These are phyloP conservation scores for Ophiothrix spiculata DNA, from an alignment of 35 echinoderm and acorn worm genomes.

Conservation along the genomic window DNA sequence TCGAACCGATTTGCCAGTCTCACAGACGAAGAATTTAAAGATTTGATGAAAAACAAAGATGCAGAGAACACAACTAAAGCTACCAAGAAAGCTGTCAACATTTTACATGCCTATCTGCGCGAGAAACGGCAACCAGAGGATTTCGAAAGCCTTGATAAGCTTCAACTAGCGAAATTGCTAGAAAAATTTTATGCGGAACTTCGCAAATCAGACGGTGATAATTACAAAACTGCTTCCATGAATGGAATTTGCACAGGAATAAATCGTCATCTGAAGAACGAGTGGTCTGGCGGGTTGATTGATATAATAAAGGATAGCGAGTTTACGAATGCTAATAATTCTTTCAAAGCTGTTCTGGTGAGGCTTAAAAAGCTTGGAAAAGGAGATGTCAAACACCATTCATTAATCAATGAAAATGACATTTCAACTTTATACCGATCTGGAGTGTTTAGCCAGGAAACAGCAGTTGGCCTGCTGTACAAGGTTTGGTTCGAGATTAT, in stretches of 20 bases:
- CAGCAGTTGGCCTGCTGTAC: neutral
- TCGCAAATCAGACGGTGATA: neutral
- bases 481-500: neutral
- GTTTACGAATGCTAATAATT: neutral
- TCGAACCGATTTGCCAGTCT: neutral
- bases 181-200: neutral
- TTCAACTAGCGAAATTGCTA: neutral
- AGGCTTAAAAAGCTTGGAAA: neutral
- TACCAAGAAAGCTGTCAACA: neutral
- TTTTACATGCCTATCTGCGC: neutral
- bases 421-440: neutral
- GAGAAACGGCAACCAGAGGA: neutral
- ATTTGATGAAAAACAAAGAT: neutral
- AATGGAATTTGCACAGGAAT: neutral
- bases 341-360: neutral
- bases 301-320: conserved; percentile 8
- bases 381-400: neutral
- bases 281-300: neutral
- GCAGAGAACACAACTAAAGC: neutral
- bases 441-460: neutral
- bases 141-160: neutral
- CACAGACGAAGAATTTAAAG: neutral
- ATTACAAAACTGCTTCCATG: neutral
- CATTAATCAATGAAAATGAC: neutral
- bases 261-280: neutral